Percentiles rank a stretch among this genome's conserved stretches.
Evolutionary conservation across 2,113 vertebrate species (phyloP).

Genomic region (Hyaena hyaena): DNA sequence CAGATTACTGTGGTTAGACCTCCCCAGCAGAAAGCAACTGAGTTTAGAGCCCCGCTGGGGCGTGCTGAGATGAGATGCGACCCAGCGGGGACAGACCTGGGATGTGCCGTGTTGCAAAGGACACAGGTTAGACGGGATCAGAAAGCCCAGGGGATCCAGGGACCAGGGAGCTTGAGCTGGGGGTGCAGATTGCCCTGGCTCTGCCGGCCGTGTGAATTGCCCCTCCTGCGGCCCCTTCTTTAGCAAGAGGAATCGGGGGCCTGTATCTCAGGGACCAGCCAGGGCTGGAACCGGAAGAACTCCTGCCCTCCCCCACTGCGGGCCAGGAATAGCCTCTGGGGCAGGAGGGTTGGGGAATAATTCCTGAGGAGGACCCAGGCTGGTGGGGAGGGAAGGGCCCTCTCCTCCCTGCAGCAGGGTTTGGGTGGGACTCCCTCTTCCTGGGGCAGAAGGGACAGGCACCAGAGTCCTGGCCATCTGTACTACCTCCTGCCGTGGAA

Average conservation of each 20-base stretch:
- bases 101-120: not conserved
- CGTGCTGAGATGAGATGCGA: not conserved
- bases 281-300: not conserved
- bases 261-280: not conserved
- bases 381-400: not conserved
- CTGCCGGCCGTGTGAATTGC: not conserved
- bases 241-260: not conserved
- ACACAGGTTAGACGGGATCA: no score
- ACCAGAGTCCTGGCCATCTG: not conserved
- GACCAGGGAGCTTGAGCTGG: no score
- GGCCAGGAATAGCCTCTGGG: constrained; percentile 35
- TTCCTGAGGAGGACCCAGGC: not conserved
- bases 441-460: not conserved
- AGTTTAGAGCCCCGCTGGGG: not conserved
- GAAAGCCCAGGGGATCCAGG: not conserved
- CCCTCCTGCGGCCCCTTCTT: not conserved
- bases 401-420: not conserved
- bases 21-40: not conserved
- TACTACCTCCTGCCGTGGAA: not conserved
- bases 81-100: not conserved
- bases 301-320: not conserved
- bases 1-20: not conserved
- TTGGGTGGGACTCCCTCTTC: not conserved
- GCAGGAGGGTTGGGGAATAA: not conserved
- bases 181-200: not conserved